A percentile compares a stretch with the other conserved stretches of the same genome.
These are phyloP conservation scores for Kradibia gibbosae DNA, from an alignment of 1,140 invertebrate genomes.

Conservation along the genomic window DNA sequence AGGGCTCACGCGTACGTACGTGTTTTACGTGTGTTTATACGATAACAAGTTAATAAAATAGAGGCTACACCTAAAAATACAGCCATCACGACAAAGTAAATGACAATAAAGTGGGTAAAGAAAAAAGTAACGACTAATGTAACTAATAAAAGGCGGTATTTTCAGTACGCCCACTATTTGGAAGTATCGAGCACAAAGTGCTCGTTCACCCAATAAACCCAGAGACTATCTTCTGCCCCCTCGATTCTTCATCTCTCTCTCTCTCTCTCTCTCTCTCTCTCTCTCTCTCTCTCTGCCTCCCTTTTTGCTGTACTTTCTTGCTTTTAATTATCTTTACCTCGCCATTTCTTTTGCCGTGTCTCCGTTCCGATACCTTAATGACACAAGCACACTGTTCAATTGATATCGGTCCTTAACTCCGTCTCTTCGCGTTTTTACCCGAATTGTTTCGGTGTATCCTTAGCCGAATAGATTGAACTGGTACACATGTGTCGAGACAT, in stretches of 20 bases:
- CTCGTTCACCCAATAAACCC: conserved; percentile 13
- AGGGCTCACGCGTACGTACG: too few species aligned
- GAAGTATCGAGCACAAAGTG: conserved; percentile 4
- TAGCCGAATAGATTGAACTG: not conserved
- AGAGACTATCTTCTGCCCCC: conserved; percentile 18
- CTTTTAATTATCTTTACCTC: not conserved
- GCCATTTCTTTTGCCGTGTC: not conserved
- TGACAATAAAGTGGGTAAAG: not conserved
- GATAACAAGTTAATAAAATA: not conserved
- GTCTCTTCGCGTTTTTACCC: not conserved
- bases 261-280: not conserved
- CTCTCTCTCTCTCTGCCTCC: not conserved
- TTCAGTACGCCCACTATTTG: conserved; percentile 16
- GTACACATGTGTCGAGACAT: too few species aligned
- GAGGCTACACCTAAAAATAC: not conserved
- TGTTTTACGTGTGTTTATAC: too few species aligned
- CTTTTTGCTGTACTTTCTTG: not conserved
- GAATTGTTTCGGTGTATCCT: too few species aligned
- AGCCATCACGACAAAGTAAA: conserved; percentile 2
- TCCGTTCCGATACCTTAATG: not conserved
- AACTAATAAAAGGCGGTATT: conserved; percentile 1
- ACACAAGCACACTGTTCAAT: not conserved
- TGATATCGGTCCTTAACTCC: not conserved
- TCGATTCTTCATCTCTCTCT: conserved; percentile 3
- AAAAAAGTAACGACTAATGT: not conserved